Percentiles rank a stretch among this genome's conserved stretches.
phyloP scores from a whole-genome alignment of 2,797 vertebrate genomes.

The Thripadectes ignobilis region DNA sequence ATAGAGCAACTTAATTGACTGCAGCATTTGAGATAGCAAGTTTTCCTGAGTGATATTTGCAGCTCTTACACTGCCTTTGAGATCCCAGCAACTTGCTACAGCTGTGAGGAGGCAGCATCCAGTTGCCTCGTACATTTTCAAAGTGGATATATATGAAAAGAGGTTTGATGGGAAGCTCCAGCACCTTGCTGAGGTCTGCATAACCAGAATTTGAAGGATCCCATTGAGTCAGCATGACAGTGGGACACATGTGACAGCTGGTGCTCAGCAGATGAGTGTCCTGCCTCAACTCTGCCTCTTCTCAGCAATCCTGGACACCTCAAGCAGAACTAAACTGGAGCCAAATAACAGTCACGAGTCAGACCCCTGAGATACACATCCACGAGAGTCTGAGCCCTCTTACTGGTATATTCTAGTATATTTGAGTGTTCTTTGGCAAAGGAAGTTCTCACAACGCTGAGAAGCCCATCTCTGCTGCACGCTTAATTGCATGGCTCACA shows the following conservation, averaged over 20 bases:
- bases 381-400: background rate
- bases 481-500: background rate
- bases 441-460: background rate
- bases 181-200: background rate
- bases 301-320: background rate
- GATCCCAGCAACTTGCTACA: background rate
- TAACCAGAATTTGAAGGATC: background rate
- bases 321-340: background rate
- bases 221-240: background rate
- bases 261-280: background rate
- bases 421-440: background rate
- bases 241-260: background rate
- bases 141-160: background rate
- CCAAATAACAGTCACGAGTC: background rate
- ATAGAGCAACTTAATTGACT: background rate
- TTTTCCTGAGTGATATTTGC: background rate
- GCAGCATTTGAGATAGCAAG: background rate
- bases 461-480: background rate
- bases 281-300: background rate
- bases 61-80: background rate
- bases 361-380: background rate
- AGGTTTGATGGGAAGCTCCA: background rate
- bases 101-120: background rate
- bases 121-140: background rate
- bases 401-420: background rate